Evolutionary conservation across 2,888 invertebrate species (phyloP).

Genomic region (Coecobrya sp.): DNA sequence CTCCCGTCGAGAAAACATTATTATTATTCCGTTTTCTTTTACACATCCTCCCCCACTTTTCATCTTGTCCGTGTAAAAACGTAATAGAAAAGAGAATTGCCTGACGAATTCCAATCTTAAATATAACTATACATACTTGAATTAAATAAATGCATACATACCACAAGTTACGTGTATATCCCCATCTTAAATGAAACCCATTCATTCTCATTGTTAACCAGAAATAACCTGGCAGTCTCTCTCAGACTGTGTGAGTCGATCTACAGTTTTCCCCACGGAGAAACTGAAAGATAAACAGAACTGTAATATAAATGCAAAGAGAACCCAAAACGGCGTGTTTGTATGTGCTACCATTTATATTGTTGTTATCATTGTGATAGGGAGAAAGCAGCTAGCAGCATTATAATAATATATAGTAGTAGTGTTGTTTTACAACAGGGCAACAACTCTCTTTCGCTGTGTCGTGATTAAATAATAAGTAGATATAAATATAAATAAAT

Average conservation of each 20-base stretch:
- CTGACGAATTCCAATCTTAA: neutral
- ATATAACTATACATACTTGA: neutral
- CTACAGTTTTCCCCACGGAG: constrained; percentile 4
- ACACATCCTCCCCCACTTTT: constrained; percentile 40
- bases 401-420: neutral
- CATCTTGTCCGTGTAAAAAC: neutral
- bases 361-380: neutral
- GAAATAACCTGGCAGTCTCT: neutral
- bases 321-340: neutral
- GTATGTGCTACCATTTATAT: neutral
- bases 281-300: constrained; percentile 2
- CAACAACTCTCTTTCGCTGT: neutral
- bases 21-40: constrained; percentile 59
- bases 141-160: too few relatives aligned
- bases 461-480: constrained; percentile 36
- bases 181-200: constrained; percentile 16
- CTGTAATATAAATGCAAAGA: neutral
- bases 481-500: neutral
- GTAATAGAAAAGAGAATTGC: constrained; percentile 12
- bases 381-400: neutral
- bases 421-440: neutral
- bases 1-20: constrained; percentile 71
- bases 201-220: constrained; percentile 53
- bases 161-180: neutral
- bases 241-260: neutral